phyloP scores from a whole-genome alignment of 1,140 invertebrate species.

The Brachionus paranguensis region DNA sequence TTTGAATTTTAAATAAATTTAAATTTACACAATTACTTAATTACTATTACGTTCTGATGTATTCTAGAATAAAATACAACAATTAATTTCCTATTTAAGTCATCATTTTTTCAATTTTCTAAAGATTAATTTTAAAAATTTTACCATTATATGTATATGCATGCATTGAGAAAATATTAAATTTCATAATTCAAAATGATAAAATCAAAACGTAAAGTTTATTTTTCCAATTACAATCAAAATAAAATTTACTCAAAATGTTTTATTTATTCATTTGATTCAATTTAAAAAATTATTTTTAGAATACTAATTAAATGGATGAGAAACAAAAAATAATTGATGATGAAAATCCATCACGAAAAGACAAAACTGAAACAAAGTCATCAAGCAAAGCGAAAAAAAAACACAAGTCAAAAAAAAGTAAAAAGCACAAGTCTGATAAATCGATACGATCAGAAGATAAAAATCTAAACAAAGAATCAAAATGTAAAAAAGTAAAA shows the following conservation, averaged over 20 bases:
- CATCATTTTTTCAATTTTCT: background rate
- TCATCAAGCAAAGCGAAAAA: background rate
- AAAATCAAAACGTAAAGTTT: background rate
- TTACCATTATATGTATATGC: background rate
- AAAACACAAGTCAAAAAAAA: conserved; percentile 4
- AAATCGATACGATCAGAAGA: background rate
- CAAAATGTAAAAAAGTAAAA: background rate
- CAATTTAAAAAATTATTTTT: background rate
- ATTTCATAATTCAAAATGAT: background rate
- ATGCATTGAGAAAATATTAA: background rate
- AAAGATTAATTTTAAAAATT: background rate
- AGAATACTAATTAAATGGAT: background rate
- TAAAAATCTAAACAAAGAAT: background rate
- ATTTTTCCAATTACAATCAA: background rate
- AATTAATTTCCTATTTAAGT: too few species aligned
- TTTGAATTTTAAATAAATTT: too few species aligned
- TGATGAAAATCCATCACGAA: background rate
- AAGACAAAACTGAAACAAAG: background rate
- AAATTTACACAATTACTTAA: too few species aligned
- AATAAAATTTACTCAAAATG: background rate
- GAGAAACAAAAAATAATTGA: background rate
- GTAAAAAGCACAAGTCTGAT: background rate
- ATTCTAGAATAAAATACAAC: too few species aligned
- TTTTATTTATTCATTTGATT: background rate
- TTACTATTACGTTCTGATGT: too few species aligned